Evolutionary conservation across 1,140 invertebrate species (phyloP).

Genomic region (Frieseomelitta varia): DNA sequence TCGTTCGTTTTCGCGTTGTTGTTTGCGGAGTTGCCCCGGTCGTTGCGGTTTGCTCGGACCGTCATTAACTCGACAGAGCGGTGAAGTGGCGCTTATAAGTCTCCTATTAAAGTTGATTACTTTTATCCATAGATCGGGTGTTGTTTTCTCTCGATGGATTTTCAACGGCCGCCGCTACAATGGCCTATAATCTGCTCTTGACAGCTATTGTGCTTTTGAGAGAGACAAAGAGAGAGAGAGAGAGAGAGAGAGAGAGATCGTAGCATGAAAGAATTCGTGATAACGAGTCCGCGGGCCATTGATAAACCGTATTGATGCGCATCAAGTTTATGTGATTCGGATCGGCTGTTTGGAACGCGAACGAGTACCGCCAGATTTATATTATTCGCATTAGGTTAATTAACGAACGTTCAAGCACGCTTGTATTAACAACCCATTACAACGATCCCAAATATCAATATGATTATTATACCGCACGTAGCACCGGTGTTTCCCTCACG

Average conservation of each 20-base stretch:
- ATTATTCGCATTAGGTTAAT: constrained; percentile 8
- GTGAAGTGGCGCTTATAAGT: constrained; percentile 46
- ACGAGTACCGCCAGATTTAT: neutral
- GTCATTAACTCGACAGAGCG: constrained; percentile 41
- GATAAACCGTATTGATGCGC: constrained; percentile 39
- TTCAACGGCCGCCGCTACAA: constrained; percentile 50
- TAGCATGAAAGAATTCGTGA: constrained; percentile 38
- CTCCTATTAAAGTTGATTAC: constrained; percentile 50
- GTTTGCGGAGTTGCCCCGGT: constrained; percentile 33
- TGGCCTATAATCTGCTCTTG: constrained; percentile 59
- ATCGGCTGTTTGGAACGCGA: neutral
- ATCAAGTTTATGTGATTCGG: constrained; percentile 22
- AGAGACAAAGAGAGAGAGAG: neutral
- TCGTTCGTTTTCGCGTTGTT: constrained; percentile 29
- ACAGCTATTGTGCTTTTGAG: constrained; percentile 47
- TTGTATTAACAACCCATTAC: neutral
- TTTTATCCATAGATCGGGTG: constrained; percentile 2
- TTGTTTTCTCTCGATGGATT: constrained; percentile 40
- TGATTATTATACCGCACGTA: neutral
- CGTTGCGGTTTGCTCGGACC: neutral
- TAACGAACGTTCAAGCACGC: neutral
- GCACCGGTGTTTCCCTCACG: no score
- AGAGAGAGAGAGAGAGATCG: neutral
- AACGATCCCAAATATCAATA: neutral
- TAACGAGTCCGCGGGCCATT: constrained; percentile 1